Evolutionary conservation across 2,888 invertebrate species (phyloP).

Genomic region (Pollenia angustigena): DNA sequence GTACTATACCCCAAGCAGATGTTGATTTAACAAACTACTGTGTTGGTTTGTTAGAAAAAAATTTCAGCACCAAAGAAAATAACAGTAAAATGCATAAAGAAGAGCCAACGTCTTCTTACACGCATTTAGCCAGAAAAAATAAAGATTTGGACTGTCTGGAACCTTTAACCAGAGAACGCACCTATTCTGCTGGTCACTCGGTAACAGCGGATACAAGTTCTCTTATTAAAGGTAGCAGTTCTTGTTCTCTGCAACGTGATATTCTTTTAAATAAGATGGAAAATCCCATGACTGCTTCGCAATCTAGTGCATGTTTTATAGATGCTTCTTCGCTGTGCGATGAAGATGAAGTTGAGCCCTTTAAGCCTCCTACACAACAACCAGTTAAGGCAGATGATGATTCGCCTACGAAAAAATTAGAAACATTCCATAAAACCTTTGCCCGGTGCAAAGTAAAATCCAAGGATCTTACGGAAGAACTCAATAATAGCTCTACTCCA

Average conservation of each 20-base stretch:
- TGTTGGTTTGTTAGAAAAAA: slow-evolving; percentile 83
- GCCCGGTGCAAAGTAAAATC: slow-evolving; percentile 81
- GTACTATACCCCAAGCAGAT: slow-evolving; percentile 51
- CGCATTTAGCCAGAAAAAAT: slow-evolving; percentile 42
- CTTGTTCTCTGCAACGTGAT: slow-evolving; percentile 76
- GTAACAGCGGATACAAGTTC: slow-evolving; percentile 76
- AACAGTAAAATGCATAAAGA: slow-evolving; percentile 39
- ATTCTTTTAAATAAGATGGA: slow-evolving; percentile 75
- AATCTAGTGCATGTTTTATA: slow-evolving; percentile 88
- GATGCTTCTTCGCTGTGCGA: slow-evolving; percentile 91
- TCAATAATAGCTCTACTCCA: not conserved
- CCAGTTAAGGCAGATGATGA: slow-evolving; percentile 72
- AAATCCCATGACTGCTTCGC: slow-evolving; percentile 79
- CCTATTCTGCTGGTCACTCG: slow-evolving; percentile 75
- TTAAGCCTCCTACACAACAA: slow-evolving; percentile 70
- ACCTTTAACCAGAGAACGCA: slow-evolving; percentile 73
- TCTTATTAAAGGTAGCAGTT: slow-evolving; percentile 76
- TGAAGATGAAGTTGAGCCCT: slow-evolving; percentile 86
- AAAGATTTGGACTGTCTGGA: slow-evolving; percentile 68
- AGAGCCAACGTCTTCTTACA: slow-evolving; percentile 54
- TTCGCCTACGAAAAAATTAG: slow-evolving; percentile 80
- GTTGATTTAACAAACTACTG: slow-evolving; percentile 84
- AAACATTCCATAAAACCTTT: slow-evolving; percentile 83
- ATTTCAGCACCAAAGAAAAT: slow-evolving; percentile 62
- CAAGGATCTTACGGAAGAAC: slow-evolving; percentile 67